Base-by-base conservation (phyloP, 2,113 vertebrate species). In the Percina caprodes region DNA sequence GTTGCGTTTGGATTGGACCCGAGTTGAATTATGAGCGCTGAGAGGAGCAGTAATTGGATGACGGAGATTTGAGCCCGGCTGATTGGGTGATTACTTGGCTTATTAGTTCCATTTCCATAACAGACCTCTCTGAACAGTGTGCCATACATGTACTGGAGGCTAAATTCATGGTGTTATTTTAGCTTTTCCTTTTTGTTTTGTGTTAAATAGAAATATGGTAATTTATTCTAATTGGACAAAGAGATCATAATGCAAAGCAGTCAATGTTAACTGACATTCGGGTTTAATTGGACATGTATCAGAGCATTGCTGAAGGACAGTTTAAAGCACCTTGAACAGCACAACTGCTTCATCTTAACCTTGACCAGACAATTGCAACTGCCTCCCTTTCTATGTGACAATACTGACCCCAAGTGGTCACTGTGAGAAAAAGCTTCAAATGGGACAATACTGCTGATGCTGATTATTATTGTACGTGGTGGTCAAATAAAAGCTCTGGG, bases 61-160 rank as follows among this genome's bases (percentile, higher is more conserved):
- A 75, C 26, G 35, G 73, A 77, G 79, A 60, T 73, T 66, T 24
- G 56, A 79, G 81, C 74, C 69, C 21, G 35, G 23, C 83, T 89
- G 88, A 90, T 91, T 88, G 67, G 82, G 82, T 92, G 80, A 91
- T 91, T 86, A 88, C 78, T 93, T 85, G 75, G 73, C 55, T 87
- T 85, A 89, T 92, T 87, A 88, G 85, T 74, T 59, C 48, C 52
- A 88, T 90, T 88, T 86, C 70, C 55, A 68, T 70, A 74, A 63
- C 35, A 46, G 42, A 79, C 78, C 24, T 81, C 77, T 81, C 71
- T 74, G 56, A 71, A 35, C 49, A 33, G 14, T 7, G 45, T 65
- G 81, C 52, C 56, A 49, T 42, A 3, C 9, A 63, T 77, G 74
- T 26, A 12, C 24, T 30, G 19, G 15, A 69, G 33, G 24, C 48